Percentiles rank a stretch among this genome's conserved stretches.
These are phyloP conservation scores for Hedychridium roseum DNA, from an alignment of 2,888 invertebrate species.

Conservation along the genomic window DNA sequence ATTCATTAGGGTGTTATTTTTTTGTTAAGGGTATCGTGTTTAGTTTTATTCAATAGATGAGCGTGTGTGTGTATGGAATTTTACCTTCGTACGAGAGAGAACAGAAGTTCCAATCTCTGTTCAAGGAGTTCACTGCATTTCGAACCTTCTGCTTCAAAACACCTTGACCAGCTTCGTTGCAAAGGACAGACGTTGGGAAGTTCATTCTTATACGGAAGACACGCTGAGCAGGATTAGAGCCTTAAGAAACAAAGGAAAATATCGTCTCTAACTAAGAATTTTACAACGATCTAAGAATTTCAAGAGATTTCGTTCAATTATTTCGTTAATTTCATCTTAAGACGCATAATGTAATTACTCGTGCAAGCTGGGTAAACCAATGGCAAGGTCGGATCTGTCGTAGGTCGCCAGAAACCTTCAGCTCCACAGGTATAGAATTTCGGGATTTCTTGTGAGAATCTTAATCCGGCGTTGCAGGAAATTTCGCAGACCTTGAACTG, in stretches of 20 bases:
- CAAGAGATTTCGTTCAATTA: not conserved
- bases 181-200: constrained; percentile 95
- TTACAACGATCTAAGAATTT: not conserved
- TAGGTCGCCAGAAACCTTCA: constrained; percentile 97
- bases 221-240: constrained; percentile 89
- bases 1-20: not conserved
- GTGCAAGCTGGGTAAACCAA: constrained; percentile 92
- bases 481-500: constrained; percentile 96
- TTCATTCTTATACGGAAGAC: constrained; percentile 93
- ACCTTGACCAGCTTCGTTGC: constrained; percentile 94
- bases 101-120: constrained; percentile 97
- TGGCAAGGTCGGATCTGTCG: constrained; percentile 79
- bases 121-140: constrained; percentile 87
- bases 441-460: constrained; percentile 93
- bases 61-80: constrained; percentile 7
- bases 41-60: not conserved
- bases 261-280: not conserved
- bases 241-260: constrained; percentile 62
- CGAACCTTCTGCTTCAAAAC: constrained; percentile 89
- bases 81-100: constrained; percentile 86
- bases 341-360: too few relatives aligned
- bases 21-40: not conserved
- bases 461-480: constrained; percentile 82
- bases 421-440: constrained; percentile 98
- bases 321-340: too few relatives aligned